Conservation (phyloP, 1,140 invertebrate species). For the Lepidurus arcticus region DNA sequence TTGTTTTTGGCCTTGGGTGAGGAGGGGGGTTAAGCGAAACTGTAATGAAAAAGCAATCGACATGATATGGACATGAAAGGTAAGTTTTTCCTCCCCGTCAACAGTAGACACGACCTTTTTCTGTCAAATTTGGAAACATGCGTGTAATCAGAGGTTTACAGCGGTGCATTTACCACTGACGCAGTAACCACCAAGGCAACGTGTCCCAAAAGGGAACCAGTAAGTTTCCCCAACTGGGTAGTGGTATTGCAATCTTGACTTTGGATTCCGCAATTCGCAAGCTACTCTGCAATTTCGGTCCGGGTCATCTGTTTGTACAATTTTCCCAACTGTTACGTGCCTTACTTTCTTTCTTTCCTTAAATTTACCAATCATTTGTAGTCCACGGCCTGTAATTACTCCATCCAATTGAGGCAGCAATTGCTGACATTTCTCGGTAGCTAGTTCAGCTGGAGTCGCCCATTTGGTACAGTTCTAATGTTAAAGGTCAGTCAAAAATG, state of each 20-base stretch:
- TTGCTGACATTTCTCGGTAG: conserved; percentile 3
- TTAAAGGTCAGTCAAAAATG: no score
- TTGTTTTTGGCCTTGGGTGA: no score
- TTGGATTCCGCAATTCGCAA: background rate
- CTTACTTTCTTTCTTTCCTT: background rate
- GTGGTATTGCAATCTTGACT: background rate
- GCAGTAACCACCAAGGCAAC: conserved; percentile 1
- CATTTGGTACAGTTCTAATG: background rate
- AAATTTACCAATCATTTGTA: background rate
- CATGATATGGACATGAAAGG: no score
- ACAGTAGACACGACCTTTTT: no score
- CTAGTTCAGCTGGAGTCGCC: background rate
- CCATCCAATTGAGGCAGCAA: background rate
- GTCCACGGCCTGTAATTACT: background rate
- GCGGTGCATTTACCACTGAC: conserved; percentile 2
- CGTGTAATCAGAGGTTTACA: background rate
- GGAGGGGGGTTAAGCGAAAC: no score
- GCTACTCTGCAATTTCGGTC: conserved; percentile 5
- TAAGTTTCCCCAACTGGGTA: background rate
- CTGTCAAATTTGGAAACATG: no score
- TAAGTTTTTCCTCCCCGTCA: no score
- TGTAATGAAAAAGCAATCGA: no score
- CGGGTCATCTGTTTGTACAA: background rate
- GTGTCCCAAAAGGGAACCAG: background rate
- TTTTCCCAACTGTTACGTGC: background rate